These are phyloP conservation scores for Shinisaurus crocodilurus DNA, from an alignment of 2,113 vertebrate species.

Conservation along the genomic window DNA sequence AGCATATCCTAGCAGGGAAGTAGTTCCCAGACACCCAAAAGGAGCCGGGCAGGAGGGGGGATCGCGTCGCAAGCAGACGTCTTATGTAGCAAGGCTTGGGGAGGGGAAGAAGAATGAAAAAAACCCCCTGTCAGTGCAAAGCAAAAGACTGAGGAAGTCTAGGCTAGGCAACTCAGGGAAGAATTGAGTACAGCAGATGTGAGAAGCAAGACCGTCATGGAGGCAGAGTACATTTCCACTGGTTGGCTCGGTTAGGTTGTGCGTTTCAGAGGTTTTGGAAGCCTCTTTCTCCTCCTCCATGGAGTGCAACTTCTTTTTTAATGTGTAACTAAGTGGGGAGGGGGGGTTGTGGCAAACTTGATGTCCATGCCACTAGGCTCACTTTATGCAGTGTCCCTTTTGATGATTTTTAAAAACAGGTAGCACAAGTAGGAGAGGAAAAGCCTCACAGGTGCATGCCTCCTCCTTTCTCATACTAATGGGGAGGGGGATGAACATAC, in stretches of 20 bases:
- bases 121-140: not conserved
- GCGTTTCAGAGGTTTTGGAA: not conserved
- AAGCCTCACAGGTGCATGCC: not conserved
- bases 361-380: conserved; percentile 16
- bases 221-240: conserved; percentile 13
- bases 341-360: conserved; percentile 22
- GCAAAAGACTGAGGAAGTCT: not conserved
- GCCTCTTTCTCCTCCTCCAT: not conserved
- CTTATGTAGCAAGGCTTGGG: not conserved
- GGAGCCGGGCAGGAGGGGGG: not conserved
- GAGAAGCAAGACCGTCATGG: not conserved
- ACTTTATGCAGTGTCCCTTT: not conserved
- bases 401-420: conserved; percentile 49
- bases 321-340: not conserved
- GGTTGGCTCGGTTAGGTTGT: not conserved
- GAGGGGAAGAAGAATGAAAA: not conserved
- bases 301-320: not conserved
- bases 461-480: not conserved
- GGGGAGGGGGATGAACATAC: not conserved
- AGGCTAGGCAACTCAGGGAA: not conserved
- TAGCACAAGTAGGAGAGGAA: conserved; percentile 44
- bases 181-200: not conserved
- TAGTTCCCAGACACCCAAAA: not conserved
- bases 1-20: conserved; percentile 35
- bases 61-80: not conserved